A percentile compares a stretch with the other conserved stretches of the same genome.
These are phyloP conservation scores for Pitangus sulphuratus DNA, from an alignment of 2,797 vertebrate genomes.

Conservation along the genomic window DNA sequence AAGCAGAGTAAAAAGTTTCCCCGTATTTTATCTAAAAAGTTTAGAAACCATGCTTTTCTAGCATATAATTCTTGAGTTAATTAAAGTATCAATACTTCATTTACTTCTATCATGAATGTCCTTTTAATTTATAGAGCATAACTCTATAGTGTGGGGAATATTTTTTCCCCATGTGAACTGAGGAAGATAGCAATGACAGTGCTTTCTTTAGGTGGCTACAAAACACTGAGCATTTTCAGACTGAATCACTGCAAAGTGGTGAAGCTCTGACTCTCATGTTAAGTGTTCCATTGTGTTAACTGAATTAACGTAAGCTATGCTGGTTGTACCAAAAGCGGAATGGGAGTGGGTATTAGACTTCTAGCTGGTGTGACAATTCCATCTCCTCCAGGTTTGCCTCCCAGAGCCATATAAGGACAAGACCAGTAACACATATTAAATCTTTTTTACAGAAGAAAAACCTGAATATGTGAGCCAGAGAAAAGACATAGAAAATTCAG, in stretches of 20 bases:
- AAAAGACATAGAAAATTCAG: neutral
- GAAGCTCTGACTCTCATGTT: neutral
- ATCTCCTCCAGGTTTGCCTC: neutral
- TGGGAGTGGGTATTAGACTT: neutral
- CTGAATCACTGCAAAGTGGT: neutral
- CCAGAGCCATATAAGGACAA: neutral
- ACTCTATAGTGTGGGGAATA: neutral
- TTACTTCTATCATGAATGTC: neutral
- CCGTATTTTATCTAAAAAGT: neutral
- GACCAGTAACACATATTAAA: neutral
- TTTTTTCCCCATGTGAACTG: neutral
- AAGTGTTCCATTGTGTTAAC: neutral
- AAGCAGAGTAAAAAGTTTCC: neutral
- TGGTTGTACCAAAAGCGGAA: neutral
- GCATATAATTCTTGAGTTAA: neutral
- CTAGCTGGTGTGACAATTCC: neutral
- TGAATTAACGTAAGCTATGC: neutral
- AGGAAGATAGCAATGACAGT: neutral
- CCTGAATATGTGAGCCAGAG: neutral
- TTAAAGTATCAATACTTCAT: neutral
- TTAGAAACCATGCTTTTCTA: neutral
- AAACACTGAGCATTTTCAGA: neutral
- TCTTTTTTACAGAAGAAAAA: neutral
- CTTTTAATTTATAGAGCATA: neutral
- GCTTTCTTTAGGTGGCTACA: neutral